These are phyloP conservation scores for Clanis bilineata DNA, from an alignment of 2,888 invertebrate species.

Conservation along the genomic window DNA sequence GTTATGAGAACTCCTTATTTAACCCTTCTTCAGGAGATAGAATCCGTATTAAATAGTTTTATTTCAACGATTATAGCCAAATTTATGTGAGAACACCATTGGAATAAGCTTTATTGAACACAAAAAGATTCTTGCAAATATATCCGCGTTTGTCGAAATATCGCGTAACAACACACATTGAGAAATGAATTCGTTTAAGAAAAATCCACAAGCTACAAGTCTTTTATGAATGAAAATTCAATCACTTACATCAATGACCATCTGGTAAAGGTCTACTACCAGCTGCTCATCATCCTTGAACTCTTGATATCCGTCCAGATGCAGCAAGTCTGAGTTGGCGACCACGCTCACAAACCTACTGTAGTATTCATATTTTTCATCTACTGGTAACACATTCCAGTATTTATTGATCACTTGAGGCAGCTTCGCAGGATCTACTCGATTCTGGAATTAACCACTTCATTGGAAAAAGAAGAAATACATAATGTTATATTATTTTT, in stretches of 20 bases:
- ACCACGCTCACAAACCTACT: constrained; percentile 58
- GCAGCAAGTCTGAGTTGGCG: constrained; percentile 62
- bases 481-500: background rate
- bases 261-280: constrained; percentile 57
- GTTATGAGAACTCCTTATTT: no score
- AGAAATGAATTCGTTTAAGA: background rate
- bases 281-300: constrained; percentile 52
- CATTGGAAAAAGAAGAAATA: background rate
- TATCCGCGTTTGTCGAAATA: no score
- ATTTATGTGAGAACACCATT: no score
- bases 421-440: constrained; percentile 52
- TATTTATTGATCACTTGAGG: constrained; percentile 48
- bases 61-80: no score
- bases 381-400: constrained; percentile 48
- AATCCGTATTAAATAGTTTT: no score
- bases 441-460: constrained; percentile 38
- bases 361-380: constrained; percentile 60
- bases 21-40: no score
- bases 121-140: no score
- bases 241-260: constrained; percentile 68
- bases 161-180: no score
- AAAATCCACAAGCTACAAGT: background rate
- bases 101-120: no score
- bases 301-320: constrained; percentile 53
- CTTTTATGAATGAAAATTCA: background rate